These are phyloP conservation scores for Ennomos erosarius DNA, from an alignment of 2,888 invertebrate genomes.

Conservation along the genomic window DNA sequence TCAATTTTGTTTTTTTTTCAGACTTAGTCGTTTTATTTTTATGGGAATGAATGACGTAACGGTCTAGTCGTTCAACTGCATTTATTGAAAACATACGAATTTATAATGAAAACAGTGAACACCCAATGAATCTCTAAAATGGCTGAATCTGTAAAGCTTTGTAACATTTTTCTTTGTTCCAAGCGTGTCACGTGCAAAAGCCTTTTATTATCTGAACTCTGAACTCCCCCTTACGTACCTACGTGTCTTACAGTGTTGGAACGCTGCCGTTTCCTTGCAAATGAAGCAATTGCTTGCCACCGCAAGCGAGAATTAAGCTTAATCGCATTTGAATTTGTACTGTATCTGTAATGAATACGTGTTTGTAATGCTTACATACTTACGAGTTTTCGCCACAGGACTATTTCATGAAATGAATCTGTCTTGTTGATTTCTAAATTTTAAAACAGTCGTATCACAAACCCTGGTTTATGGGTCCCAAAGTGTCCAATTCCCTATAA, in stretches of 20 bases:
- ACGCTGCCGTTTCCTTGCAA: conserved; percentile 60
- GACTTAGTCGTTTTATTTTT: too few species aligned
- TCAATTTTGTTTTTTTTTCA: conserved; percentile 3
- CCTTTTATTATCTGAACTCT: conserved; percentile 69
- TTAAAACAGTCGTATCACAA: conserved; percentile 8
- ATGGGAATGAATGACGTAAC: too few species aligned
- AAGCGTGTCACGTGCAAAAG: conserved; percentile 73
- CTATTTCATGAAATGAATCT: conserved; percentile 7
- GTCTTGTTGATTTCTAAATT: conserved; percentile 20
- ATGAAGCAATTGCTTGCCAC: conserved; percentile 58
- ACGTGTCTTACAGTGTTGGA: conserved; percentile 45
- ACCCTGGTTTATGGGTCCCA: conserved; percentile 30
- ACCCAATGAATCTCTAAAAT: conserved; percentile 25
- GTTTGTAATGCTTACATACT: conserved; percentile 20
- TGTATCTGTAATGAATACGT: conserved; percentile 29
- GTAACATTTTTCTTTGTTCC: conserved; percentile 67
- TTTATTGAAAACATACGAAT: background rate
- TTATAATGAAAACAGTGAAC: background rate
- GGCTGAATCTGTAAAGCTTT: conserved; percentile 55
- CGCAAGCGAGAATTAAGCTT: conserved; percentile 46
- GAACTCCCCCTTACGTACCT: conserved; percentile 31
- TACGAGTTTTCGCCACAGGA: conserved; percentile 4
- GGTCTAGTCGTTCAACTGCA: too few species aligned
- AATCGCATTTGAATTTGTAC: conserved; percentile 33
- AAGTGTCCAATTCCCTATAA: conserved; percentile 37